phyloP scores from a whole-genome alignment of 2,797 vertebrate species.

The Delichon dasypus region DNA sequence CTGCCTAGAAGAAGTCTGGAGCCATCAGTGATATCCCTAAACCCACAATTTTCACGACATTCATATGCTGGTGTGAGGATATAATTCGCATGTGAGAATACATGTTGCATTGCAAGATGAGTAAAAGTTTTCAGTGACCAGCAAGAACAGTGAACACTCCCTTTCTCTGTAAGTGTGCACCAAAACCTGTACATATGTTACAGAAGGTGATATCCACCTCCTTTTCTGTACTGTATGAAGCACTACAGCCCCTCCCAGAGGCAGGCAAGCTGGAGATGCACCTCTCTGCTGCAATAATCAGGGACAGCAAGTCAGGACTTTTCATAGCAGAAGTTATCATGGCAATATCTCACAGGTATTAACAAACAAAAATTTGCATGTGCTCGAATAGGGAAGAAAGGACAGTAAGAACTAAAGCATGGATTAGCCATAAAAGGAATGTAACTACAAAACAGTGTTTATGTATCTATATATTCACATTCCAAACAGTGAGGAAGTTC shows the following conservation, averaged over 20 bases:
- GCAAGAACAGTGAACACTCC: not conserved
- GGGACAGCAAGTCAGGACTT: not conserved
- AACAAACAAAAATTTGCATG: not conserved
- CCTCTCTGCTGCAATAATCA: not conserved
- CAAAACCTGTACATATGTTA: not conserved
- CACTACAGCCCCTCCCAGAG: not conserved
- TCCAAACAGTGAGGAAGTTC: conserved; percentile 21
- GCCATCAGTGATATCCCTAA: not conserved
- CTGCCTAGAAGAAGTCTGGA: not conserved
- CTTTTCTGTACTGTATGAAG: not conserved
- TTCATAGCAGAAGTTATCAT: not conserved
- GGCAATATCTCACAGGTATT: not conserved
- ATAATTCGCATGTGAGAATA: not conserved
- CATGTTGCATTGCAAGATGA: not conserved
- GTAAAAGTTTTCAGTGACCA: not conserved
- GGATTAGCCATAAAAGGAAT: not conserved
- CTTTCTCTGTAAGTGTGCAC: not conserved
- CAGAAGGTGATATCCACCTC: not conserved
- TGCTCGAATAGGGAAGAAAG: not conserved
- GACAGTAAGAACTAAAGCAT: not conserved
- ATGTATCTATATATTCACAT: not conserved
- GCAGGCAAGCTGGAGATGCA: not conserved
- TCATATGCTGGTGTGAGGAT: not conserved
- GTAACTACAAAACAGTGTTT: not conserved
- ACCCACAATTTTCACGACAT: not conserved